Evolutionary conservation across 2,888 invertebrate species (phyloP).

Genomic region (Pheosia gnoma): DNA sequence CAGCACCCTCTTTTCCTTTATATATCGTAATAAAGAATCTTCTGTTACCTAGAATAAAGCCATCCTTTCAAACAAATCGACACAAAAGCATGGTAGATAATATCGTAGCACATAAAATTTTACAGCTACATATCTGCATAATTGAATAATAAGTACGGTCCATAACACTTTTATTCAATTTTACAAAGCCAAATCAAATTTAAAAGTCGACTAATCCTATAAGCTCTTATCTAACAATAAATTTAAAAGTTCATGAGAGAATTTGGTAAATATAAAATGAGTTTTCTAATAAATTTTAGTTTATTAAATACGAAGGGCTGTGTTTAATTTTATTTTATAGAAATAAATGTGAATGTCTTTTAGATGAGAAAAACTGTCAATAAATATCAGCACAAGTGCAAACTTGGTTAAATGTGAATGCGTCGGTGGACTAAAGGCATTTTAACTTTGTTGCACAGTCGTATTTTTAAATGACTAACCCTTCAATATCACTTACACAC

Average conservation of each 20-base stretch:
- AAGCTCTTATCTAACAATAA: constrained; percentile 3
- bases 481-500: constrained; percentile 2
- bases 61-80: constrained; percentile 15
- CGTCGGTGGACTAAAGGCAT: neutral
- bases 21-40: constrained; percentile 34
- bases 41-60: constrained; percentile 11
- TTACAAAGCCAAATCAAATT: constrained; percentile 8
- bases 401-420: neutral
- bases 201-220: constrained; percentile 8
- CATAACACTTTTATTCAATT: constrained; percentile 6
- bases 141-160: constrained; percentile 10
- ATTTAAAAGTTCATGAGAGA: neutral
- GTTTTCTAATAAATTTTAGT: neutral
- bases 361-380: too few relatives aligned
- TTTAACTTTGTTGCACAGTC: neutral
- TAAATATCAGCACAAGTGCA: too few relatives aligned
- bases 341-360: neutral
- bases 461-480: neutral
- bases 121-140: constrained; percentile 12
- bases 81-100: constrained; percentile 19
- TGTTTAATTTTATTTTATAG: neutral
- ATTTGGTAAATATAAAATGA: constrained; percentile 1
- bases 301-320: neutral
- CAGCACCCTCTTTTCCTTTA: constrained; percentile 54
- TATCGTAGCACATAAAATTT: constrained; percentile 22